Percentiles rank a stretch among this genome's conserved stretches.
These are phyloP conservation scores for Gibbula magus DNA, from an alignment of 2,888 invertebrate species.

Conservation along the genomic window DNA sequence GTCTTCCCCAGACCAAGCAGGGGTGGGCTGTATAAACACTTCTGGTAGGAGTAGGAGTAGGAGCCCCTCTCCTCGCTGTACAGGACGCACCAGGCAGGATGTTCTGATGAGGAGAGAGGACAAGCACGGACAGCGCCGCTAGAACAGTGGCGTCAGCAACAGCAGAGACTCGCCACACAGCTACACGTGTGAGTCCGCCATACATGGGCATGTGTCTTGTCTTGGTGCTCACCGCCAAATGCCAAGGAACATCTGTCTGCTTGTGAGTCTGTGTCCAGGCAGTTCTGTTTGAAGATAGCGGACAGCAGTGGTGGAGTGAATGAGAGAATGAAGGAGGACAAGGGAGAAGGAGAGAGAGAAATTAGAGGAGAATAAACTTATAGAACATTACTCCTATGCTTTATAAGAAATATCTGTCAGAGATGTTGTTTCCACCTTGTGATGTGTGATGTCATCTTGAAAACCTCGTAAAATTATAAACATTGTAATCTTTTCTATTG, in stretches of 20 bases:
- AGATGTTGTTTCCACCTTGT: no score
- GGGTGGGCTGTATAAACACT: no score
- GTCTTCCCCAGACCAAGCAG: no score
- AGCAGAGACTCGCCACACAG: neutral
- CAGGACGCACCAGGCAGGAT: neutral
- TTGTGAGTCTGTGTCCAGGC: neutral
- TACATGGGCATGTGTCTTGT: constrained; percentile 21
- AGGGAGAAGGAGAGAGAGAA: no score
- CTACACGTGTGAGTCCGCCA: neutral
- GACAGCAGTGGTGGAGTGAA: neutral
- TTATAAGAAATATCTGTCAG: no score
- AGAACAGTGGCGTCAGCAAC: no score
- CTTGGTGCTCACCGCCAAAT: neutral
- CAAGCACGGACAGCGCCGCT: neutral
- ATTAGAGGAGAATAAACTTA: no score
- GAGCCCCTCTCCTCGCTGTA: neutral
- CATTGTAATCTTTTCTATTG: no score
- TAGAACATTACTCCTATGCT: no score
- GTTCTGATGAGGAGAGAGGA: neutral
- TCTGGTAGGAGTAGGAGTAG: neutral
- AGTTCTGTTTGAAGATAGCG: neutral
- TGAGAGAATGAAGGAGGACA: neutral
- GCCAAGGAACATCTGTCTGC: constrained; percentile 20
- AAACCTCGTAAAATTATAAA: no score
- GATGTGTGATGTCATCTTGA: no score